These are phyloP conservation scores for Lepidothrix coronata DNA, from an alignment of 2,113 vertebrate genomes.

Conservation along the genomic window DNA sequence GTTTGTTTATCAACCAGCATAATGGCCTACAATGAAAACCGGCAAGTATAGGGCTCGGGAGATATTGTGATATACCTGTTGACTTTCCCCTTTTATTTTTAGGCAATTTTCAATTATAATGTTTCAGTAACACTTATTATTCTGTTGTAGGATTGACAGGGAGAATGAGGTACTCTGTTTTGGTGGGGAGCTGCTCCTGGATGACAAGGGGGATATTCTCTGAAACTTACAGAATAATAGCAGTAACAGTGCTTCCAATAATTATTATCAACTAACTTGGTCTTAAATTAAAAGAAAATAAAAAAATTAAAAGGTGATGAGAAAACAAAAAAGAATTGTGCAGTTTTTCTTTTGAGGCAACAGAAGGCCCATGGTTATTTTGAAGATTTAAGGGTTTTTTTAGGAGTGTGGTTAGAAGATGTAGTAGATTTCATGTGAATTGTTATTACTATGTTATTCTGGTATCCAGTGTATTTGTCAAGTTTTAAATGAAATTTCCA, in stretches of 20 bases:
- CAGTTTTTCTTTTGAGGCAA: neutral
- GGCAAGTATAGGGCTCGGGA: neutral
- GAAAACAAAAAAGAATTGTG: neutral
- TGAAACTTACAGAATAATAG: neutral
- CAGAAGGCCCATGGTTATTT: neutral
- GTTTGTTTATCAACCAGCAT: neutral
- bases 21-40: neutral
- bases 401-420: neutral
- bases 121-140: neutral
- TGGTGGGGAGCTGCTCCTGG: neutral
- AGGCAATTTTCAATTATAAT: neutral
- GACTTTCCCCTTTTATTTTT: neutral
- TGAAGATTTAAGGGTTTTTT: neutral
- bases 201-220: neutral
- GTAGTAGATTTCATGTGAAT: neutral
- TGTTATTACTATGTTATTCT: neutral
- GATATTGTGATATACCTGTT: neutral
- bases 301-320: neutral
- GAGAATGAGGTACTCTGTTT: neutral
- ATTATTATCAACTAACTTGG: neutral
- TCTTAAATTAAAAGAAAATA: neutral
- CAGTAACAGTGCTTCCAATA: neutral
- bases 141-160: neutral
- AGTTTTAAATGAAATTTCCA: constrained; percentile 64
- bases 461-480: constrained; percentile 41